phyloP scores from a whole-genome alignment of 2,797 vertebrate genomes.

The Silurus aristotelis region DNA sequence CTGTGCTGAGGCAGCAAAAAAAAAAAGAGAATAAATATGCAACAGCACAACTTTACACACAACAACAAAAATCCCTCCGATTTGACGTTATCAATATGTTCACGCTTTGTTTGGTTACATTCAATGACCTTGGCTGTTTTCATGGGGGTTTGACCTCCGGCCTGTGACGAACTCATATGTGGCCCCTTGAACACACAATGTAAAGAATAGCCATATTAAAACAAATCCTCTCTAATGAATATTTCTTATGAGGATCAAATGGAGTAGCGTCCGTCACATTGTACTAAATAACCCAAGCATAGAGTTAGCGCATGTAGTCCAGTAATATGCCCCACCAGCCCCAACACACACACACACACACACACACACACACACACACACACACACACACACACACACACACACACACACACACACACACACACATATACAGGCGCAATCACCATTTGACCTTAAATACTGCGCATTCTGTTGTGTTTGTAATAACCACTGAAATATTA shows the following conservation, averaged over 20 bases:
- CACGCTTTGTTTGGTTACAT: slow-evolving; percentile 83
- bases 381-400: neutral
- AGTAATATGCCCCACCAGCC: neutral
- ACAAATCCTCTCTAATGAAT: slow-evolving; percentile 76
- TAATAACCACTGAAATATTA: neutral
- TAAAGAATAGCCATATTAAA: slow-evolving; percentile 79
- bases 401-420: slow-evolving; percentile 1
- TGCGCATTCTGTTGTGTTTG: neutral
- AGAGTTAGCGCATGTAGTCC: neutral
- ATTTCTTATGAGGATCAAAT: slow-evolving; percentile 46
- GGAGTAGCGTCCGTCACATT: neutral
- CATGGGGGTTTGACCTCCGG: slow-evolving; percentile 87
- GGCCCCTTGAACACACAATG: slow-evolving; percentile 72
- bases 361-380: neutral
- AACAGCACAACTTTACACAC: slow-evolving; percentile 17
- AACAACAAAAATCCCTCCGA: slow-evolving; percentile 54
- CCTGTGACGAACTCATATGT: slow-evolving; percentile 85
- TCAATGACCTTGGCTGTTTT: slow-evolving; percentile 78
- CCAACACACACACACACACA: neutral
- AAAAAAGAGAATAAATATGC: slow-evolving; percentile 6
- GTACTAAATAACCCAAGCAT: neutral
- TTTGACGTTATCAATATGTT: slow-evolving; percentile 89
- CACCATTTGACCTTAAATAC: no score
- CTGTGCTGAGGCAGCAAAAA: neutral
- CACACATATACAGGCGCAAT: neutral